Evolutionary conservation across 1,140 invertebrate genomes (phyloP).

Genomic region (Sitodiplosis mosellana): DNA sequence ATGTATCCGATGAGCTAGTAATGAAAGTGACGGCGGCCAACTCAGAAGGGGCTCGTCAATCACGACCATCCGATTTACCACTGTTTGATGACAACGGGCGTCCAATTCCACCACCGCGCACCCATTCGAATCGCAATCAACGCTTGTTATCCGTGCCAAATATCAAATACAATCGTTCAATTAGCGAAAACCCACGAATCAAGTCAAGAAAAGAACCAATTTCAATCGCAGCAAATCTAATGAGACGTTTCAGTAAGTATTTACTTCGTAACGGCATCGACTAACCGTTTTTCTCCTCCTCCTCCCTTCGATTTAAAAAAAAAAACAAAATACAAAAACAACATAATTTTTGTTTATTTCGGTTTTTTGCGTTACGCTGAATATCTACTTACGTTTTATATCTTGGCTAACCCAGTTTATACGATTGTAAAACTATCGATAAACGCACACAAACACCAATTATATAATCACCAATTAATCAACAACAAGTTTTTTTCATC

Average conservation of each 20-base stretch:
- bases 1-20: conserved; percentile 19
- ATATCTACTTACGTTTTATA: not conserved
- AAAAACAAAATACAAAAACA: not conserved
- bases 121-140: conserved; percentile 41
- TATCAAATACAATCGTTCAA: conserved; percentile 33
- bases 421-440: too few species aligned
- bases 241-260: conserved; percentile 75
- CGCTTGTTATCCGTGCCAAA: conserved; percentile 58
- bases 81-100: conserved; percentile 37
- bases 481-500: too few species aligned
- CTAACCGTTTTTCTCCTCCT: conserved; percentile 12
- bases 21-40: conserved; percentile 7
- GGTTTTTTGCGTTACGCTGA: conserved; percentile 5
- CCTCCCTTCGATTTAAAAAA: conserved; percentile 11
- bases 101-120: conserved; percentile 38
- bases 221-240: conserved; percentile 49
- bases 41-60: conserved; percentile 11
- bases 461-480: too few species aligned
- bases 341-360: not conserved
- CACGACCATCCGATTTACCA: conserved; percentile 40
- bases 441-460: too few species aligned
- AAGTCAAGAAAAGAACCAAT: conserved; percentile 6
- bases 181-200: conserved; percentile 11
- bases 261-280: conserved; percentile 11
- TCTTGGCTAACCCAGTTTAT: too few species aligned